Evolutionary conservation across 1,140 invertebrate species (phyloP), one percentile per base, ranked within the genome.

Genomic region (Neodiprion virginianus): DNA sequence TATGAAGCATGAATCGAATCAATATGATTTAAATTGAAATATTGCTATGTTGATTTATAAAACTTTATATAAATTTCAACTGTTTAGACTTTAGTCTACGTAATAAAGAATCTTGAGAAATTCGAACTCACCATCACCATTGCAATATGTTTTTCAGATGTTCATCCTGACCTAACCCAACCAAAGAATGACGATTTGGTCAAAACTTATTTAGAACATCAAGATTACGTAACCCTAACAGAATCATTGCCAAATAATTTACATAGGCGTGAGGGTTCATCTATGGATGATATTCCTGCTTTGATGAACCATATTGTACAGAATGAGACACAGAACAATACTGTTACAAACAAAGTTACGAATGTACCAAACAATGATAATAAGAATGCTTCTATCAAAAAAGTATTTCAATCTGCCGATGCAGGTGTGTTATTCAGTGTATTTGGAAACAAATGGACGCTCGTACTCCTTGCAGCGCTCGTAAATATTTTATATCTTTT

Each of bases 401-500:
- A 12, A 61, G 11, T 17, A 40, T 2, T 40, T 40, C 28, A 40
- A 61, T 61, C 53, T 17, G n/a, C 53, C 53, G 11, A 61, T n/a
- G 61, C 73, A 61, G 74, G 17, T 28, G 65, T 61, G 3, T 65
- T 48, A n/a, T 61, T 10, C 2, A 66, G 14, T 50, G 71, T 81
- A 50, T 47, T 84, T n/a, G 74, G 74, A 28, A 81, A 74, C 76
- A 76, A 70, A 48, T 67, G 78, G 21, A 75, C 73, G 66, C 79
- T 79, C 23, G 53, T 83, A 17, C 49, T 81, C 10, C 70, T 86
- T 47, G 84, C 85, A 10, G 28, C 71, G 48, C 70, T 84, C 74
- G 72, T 85, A 8, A 86, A 87, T 72, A 71, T 83, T 48, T 61
- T 86, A 49, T 47, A 83, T 10, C n/a, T 81, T 23, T 10, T 79